phyloP scores from a whole-genome alignment of 1,140 invertebrate genomes.

The Apis florea region DNA sequence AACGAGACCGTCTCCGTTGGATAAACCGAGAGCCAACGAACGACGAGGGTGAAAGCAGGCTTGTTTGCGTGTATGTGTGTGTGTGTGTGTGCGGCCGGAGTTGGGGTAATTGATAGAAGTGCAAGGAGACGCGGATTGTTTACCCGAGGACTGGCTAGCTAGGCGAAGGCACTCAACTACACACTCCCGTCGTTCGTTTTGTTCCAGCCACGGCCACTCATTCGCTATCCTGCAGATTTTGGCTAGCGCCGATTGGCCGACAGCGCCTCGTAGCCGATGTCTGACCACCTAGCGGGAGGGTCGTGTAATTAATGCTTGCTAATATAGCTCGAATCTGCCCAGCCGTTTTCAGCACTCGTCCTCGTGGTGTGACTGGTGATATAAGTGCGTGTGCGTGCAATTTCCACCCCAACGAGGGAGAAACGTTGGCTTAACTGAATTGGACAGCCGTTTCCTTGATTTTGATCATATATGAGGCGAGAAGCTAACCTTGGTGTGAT shows the following conservation, averaged over 20 bases:
- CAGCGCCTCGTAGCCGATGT: constrained; percentile 30
- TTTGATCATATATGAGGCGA: constrained; percentile 43
- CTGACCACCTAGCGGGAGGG: constrained; percentile 51
- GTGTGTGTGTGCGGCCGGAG: not conserved
- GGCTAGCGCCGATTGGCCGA: constrained; percentile 30
- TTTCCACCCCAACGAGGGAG: constrained; percentile 42
- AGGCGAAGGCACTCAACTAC: constrained; percentile 57
- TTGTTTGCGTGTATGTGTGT: no score
- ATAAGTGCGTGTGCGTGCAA: constrained; percentile 38
- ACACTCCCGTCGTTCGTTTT: constrained; percentile 25
- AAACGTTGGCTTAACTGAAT: constrained; percentile 55
- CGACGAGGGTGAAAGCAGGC: not conserved
- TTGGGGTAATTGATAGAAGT: constrained; percentile 67
- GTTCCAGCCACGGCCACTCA: constrained; percentile 38
- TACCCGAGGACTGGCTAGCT: constrained; percentile 63
- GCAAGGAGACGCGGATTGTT: constrained; percentile 58
- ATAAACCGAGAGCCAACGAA: constrained; percentile 22
- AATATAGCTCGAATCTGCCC: constrained; percentile 60
- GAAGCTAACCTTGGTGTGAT: not conserved
- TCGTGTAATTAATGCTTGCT: constrained; percentile 67
- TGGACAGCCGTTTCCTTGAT: constrained; percentile 58
- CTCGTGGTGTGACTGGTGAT: not conserved
- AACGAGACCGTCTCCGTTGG: constrained; percentile 6
- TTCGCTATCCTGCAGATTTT: constrained; percentile 52
- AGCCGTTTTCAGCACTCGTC: constrained; percentile 57